These are phyloP conservation scores for Pachyramphus minor DNA, from an alignment of 2,113 vertebrate species.

Conservation along the genomic window DNA sequence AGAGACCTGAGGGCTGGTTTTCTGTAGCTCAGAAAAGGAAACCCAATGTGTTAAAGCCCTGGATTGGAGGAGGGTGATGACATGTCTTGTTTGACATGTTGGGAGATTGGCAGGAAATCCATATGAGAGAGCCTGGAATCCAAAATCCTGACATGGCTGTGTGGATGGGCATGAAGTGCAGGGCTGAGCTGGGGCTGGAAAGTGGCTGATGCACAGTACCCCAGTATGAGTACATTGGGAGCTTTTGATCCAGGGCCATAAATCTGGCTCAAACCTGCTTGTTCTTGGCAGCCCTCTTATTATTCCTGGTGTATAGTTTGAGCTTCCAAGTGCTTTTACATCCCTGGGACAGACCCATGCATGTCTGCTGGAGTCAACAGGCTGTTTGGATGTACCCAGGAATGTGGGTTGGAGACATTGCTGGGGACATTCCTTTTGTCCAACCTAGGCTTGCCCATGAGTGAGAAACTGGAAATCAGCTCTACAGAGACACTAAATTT, in stretches of 20 bases:
- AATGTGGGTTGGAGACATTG: not conserved
- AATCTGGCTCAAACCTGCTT: not conserved
- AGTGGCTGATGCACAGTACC: not conserved
- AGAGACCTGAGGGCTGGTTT: not conserved
- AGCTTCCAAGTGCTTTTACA: not conserved
- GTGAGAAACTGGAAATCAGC: not conserved
- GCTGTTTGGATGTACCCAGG: not conserved
- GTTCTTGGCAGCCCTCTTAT: not conserved
- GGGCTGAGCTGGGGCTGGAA: not conserved
- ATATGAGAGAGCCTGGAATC: not conserved
- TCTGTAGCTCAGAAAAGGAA: not conserved
- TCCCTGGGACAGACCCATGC: not conserved
- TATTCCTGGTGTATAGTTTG: not conserved
- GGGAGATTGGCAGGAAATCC: not conserved
- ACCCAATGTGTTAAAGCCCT: not conserved
- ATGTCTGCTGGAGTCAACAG: not conserved
- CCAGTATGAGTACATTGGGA: not conserved
- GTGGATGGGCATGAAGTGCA: not conserved
- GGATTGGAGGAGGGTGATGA: not conserved
- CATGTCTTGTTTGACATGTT: accelerated
- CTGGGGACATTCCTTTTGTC: not conserved
- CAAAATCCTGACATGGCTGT: not conserved
- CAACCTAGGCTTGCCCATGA: not conserved
- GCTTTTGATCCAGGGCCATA: not conserved
- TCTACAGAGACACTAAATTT: not conserved